These are phyloP conservation scores for Drosophila villosipedis DNA, from an alignment of 2,888 invertebrate genomes.

Conservation along the genomic window DNA sequence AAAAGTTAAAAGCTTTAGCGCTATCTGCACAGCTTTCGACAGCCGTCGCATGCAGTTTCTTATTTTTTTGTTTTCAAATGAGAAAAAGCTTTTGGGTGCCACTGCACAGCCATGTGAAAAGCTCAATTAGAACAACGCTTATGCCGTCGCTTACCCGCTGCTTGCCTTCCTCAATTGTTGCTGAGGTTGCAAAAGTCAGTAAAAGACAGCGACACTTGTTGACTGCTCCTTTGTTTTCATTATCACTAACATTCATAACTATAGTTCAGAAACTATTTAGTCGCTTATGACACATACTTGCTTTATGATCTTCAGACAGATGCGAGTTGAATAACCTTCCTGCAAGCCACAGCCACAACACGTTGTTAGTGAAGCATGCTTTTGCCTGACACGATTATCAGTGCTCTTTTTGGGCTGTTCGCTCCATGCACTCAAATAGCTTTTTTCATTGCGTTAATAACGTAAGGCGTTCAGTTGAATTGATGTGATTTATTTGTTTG, in stretches of 20 bases:
- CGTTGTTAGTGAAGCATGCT: slow-evolving; percentile 37
- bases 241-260: slow-evolving; percentile 1
- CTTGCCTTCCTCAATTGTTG: slow-evolving; percentile 20
- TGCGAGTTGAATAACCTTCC: slow-evolving; percentile 59
- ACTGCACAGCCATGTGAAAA: slow-evolving; percentile 43
- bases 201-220: neutral
- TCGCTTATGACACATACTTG: slow-evolving; percentile 22
- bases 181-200: slow-evolving; percentile 44
- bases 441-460: slow-evolving; percentile 22
- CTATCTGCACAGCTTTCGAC: slow-evolving; percentile 50
- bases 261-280: slow-evolving; percentile 7
- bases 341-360: slow-evolving; percentile 27
- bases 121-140: slow-evolving; percentile 67
- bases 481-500: slow-evolving; percentile 9
- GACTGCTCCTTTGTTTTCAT: slow-evolving; percentile 1
- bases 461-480: slow-evolving; percentile 17
- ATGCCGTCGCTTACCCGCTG: slow-evolving; percentile 22
- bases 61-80: slow-evolving; percentile 24
- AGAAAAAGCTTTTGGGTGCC: slow-evolving; percentile 43
- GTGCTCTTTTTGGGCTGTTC: slow-evolving; percentile 27
- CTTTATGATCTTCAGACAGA: slow-evolving; percentile 11
- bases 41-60: slow-evolving; percentile 46
- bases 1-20: slow-evolving; percentile 46
- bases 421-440: slow-evolving; percentile 41
- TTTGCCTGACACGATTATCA: slow-evolving; percentile 50